Base-by-base conservation (phyloP, 2,888 invertebrate species). In the Cremastobaeus sp. region DNA sequence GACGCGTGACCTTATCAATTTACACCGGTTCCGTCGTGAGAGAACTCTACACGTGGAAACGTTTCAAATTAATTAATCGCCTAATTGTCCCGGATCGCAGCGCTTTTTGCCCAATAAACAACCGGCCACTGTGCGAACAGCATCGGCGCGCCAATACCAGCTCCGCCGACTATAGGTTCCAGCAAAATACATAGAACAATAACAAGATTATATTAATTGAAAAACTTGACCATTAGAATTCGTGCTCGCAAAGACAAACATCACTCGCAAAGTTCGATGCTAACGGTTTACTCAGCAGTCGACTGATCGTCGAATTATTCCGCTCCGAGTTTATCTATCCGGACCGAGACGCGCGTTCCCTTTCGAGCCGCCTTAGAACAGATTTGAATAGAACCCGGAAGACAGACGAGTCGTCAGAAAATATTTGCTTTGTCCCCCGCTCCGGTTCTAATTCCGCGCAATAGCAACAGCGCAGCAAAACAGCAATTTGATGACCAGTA, bases 221-320 rank as follows among this genome's bases (percentile, higher is more conserved):
- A 79, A 83, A 84, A 84, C 79, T 83, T 81, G 81, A 81, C 78
- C 75, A 84, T 82, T 80, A 78, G 81, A 83, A 83, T 80, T 81
- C 39, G 43, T 78, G 76, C 79, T 79, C 72, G 77, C 71, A 60
- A 77, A 81, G 77, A 80, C 79, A 83, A 83, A 81, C 78, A 81
- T 43, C 32, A 55, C 34, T 30, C 59, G 35, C 18, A 34, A 72
- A 70, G 20, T 75, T 74, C 72, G 71, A 78, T 78, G 73, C 73
- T 54, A 72, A 66, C 70, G 64, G 78, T 82, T 80, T 78, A 78
- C 75, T 37, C 71, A 77, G 65, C 65, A 78, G 77, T 80, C 80
- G 77, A 55, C 57, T 64, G 74, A 78, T 78, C 68, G 78, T 75
- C 43, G 70, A 65, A 77, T 77, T 70, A 72, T 77, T 76, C 74